These are phyloP conservation scores for Leuciscus waleckii DNA, from an alignment of 2,797 vertebrate genomes.

Conservation along the genomic window DNA sequence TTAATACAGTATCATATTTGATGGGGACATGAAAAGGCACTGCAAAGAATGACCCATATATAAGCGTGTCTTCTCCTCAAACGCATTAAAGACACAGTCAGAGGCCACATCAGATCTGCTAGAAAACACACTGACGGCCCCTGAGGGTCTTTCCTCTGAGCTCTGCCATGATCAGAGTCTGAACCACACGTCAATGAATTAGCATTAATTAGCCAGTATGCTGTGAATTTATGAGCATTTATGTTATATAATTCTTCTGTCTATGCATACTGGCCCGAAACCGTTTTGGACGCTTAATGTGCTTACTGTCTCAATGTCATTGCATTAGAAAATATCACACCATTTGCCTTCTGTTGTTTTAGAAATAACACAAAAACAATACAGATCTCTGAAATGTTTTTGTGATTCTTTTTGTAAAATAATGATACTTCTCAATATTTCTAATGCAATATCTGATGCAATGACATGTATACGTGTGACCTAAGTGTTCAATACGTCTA, in stretches of 20 bases:
- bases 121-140: not conserved
- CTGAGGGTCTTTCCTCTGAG: slow-evolving; percentile 13
- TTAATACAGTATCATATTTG: not conserved
- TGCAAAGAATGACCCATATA: not conserved
- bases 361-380: not conserved
- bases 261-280: not conserved
- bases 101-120: not conserved
- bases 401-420: not conserved
- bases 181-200: not conserved
- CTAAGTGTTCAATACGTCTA: not conserved
- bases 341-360: not conserved
- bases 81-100: not conserved
- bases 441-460: not conserved
- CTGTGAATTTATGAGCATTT: not conserved
- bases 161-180: not conserved
- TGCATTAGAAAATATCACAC: not conserved
- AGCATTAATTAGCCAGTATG: not conserved
- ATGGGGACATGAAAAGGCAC: not conserved
- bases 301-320: not conserved
- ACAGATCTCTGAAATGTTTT: not conserved
- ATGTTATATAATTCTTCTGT: not conserved
- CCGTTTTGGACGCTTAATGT: not conserved
- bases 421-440: not conserved
- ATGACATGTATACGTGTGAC: not conserved
- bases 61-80: not conserved